Base-by-base conservation (phyloP, 2,113 vertebrate species). In the Lophius piscatorius region DNA sequence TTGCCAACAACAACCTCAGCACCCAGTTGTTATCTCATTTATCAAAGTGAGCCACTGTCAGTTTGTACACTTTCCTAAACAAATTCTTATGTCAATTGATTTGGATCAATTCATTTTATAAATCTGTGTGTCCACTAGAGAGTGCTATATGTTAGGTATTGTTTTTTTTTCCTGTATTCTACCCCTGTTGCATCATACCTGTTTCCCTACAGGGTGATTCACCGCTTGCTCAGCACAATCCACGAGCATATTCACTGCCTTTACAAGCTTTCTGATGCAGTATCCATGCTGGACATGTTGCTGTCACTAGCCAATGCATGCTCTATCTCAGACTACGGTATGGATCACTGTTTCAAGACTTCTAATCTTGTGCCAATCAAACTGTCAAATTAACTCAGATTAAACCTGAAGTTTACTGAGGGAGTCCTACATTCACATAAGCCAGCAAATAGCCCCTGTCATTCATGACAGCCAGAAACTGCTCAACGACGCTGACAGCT, bases 281-380 rank as follows among this genome's bases (percentile, higher is more conserved):
- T 98, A 8, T 98, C 97, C 7, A 95, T 98, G 95, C 88, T 99
- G 87, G 96, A 99, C 70, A 98, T 98, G 96, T 81, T 99, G 68
- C 91, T 97, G 31, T 95, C 97, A 0, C 93, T 99, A 77, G 96
- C 96, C 57, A 94, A 94, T 2, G 90, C 93, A 22, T 97, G 96
- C 80, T 96, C 95, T 38, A 86, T 96, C 69, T 98, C 95, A n/a
- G 93, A 98, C 74, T 98, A 98, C 1, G 95, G 95, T 95, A 81
- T 51, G 17, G 44, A 9, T 23, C 36, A 16, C 59, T 4, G 10
- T 40, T n/a, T 12, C 13, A 9, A 9, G 2, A 21, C 13, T 22
- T 51, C 21, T 17, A 16, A 14, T 26, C 29, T 17, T 8, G 26
- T 16, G 10, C 47, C 26, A 40, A 23, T 47, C 33, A 33, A 51